phyloP scores from a whole-genome alignment of 2,113 vertebrate species.

The Tonatia bakeri region DNA sequence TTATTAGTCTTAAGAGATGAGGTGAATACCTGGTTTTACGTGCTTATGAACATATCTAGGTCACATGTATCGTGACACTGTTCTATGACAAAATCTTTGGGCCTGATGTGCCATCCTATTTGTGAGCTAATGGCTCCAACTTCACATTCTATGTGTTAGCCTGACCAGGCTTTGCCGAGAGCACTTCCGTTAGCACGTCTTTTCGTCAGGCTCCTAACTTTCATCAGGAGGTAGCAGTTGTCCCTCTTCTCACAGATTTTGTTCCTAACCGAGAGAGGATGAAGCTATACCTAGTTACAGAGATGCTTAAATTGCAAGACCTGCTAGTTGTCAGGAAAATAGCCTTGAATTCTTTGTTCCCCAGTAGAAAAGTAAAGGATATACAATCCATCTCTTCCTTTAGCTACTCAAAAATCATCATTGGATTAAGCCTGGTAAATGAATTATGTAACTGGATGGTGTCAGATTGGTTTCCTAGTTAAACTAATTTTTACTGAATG shows the following conservation, averaged over 20 bases:
- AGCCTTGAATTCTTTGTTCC: background rate
- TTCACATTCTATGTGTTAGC: background rate
- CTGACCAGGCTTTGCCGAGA: background rate
- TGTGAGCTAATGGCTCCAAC: background rate
- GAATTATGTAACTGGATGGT: background rate
- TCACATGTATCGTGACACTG: background rate
- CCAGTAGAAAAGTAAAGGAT: background rate
- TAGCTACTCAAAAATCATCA: background rate
- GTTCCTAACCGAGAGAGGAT: background rate
- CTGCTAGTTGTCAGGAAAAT: background rate
- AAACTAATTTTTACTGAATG: constrained; percentile 4
- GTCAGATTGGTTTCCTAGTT: background rate
- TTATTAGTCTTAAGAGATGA: background rate
- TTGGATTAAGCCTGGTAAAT: background rate
- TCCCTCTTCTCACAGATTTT: background rate
- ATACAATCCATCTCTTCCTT: background rate
- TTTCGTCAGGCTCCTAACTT: background rate
- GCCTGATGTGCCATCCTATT: background rate
- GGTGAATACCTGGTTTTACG: background rate
- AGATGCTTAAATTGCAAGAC: background rate
- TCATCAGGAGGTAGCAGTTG: background rate
- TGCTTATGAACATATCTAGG: background rate
- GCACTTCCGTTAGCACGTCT: background rate
- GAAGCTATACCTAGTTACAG: background rate
- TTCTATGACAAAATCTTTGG: background rate